Percentiles rank a stretch among this genome's conserved stretches.
These are phyloP conservation scores for Drosophila mayri DNA, from an alignment of 1,140 invertebrate species.

Conservation along the genomic window DNA sequence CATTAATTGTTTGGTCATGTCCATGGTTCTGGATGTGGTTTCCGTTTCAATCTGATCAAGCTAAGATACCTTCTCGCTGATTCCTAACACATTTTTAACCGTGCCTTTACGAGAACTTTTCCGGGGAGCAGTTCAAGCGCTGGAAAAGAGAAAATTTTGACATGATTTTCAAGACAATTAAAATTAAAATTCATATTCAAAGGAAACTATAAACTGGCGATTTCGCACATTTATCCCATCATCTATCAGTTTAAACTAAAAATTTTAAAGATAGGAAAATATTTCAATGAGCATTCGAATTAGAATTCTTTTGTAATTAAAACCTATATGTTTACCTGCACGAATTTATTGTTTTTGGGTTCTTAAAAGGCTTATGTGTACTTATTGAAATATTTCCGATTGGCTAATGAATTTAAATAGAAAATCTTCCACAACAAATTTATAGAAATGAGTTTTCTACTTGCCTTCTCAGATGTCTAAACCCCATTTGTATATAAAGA, in stretches of 20 bases:
- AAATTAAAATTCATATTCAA: constrained; percentile 1
- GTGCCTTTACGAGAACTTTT: constrained; percentile 24
- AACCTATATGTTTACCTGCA: constrained; percentile 8
- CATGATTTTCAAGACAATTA: constrained; percentile 8
- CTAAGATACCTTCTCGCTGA: constrained; percentile 9
- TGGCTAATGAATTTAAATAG: background rate
- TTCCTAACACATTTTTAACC: constrained; percentile 48
- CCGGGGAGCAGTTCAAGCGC: constrained; percentile 26
- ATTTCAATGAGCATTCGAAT: background rate
- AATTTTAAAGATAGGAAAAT: constrained; percentile 1
- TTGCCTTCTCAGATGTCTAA: background rate
- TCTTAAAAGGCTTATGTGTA: background rate
- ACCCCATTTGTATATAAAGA: background rate
- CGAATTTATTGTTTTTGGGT: background rate
- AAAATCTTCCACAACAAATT: background rate
- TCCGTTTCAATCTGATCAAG: constrained; percentile 16
- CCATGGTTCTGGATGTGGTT: constrained; percentile 55
- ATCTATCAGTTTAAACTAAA: constrained; percentile 11
- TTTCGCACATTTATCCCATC: constrained; percentile 18
- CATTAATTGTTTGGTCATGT: constrained; percentile 82
- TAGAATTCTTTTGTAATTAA: constrained; percentile 4
- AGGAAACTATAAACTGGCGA: constrained; percentile 8
- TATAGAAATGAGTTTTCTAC: background rate
- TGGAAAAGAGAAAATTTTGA: constrained; percentile 11
- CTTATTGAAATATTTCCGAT: background rate